These are phyloP conservation scores for Mythimna ferrago DNA, from an alignment of 2,888 invertebrate genomes.

Conservation along the genomic window DNA sequence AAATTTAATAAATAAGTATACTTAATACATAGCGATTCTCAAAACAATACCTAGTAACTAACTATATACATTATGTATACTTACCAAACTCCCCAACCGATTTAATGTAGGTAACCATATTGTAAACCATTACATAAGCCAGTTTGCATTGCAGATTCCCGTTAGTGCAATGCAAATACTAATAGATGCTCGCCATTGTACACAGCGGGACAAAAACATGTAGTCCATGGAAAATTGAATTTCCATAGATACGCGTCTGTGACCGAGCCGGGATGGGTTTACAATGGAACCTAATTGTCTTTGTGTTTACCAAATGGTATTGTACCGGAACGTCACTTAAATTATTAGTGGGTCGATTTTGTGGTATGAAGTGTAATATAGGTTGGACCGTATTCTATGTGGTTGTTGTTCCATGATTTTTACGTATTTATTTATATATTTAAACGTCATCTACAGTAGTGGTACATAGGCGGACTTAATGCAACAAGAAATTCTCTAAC, in stretches of 20 bases:
- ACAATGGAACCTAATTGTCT: conserved; percentile 64
- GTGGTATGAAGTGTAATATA: conserved; percentile 25
- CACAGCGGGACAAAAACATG: conserved; percentile 79
- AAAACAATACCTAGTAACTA: no score
- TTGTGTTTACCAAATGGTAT: conserved; percentile 59
- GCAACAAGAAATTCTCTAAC: no score
- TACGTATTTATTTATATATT: no score
- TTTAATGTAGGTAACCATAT: conserved; percentile 40
- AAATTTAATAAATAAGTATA: no score
- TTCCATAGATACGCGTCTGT: conserved; percentile 80
- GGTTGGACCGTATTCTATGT: background rate
- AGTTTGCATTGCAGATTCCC: conserved; percentile 88
- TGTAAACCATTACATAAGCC: conserved; percentile 76
- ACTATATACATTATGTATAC: background rate
- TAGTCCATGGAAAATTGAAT: conserved; percentile 81
- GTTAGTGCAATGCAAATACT: conserved; percentile 84
- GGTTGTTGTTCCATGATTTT: no score
- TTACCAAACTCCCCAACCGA: background rate
- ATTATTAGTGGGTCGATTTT: conserved; percentile 45
- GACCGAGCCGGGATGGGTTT: conserved; percentile 54
- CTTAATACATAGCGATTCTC: no score
- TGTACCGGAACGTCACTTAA: conserved; percentile 42
- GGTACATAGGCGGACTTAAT: no score
- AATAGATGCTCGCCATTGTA: conserved; percentile 77
- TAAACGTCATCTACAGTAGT: no score